Evolutionary conservation across 2,797 vertebrate genomes (phyloP), one percentile per base, ranked within the genome.

Genomic region (Chelon labrosus): DNA sequence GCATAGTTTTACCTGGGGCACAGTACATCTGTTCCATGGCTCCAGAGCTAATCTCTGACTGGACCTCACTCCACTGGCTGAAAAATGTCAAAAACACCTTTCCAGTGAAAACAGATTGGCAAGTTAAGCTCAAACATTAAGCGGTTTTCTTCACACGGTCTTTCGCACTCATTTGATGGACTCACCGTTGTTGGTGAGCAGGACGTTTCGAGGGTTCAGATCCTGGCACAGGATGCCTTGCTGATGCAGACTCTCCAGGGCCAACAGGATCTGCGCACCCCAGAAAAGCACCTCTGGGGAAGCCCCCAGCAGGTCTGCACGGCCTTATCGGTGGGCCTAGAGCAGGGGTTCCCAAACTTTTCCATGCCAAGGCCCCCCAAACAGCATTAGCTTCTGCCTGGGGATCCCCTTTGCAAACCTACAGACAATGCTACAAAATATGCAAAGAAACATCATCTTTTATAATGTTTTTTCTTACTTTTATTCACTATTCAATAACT

Each of bases 1-100:
- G 11, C n/a, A n/a, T 10, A 9, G 25, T 2, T 51, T 71, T 92
- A 98, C 98, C 98, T 95, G 98, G 98, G 65, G 97, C 98, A 20
- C 97, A 96, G 88, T 99, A 99, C 85, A 99, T 95, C 73, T 96
- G 89, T 49, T 98, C 96, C 79, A 69, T 79, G 2, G 98, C 96
- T 88, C 93, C 95, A 44, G 88, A 87, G 92, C 94, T 94, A 57
- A 92, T 96, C 68, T 94, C 96, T 10, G 95, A 93, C 88, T 98
- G 97, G 85, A 99, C 97, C 52, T 99, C 97, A n/a, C 96, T 96
- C 98, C 98, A 99, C 89, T 98, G 98, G 80, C 98, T 97, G 76
- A 99, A 99, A 89, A 98, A 99, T 0, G 97, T 99, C 90, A 99
- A 94, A 82, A 94, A 95, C 74, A 96, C 78, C 2, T 97, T 97